phyloP scores from a whole-genome alignment of 2,888 invertebrate species.

The Watsonalla binaria region DNA sequence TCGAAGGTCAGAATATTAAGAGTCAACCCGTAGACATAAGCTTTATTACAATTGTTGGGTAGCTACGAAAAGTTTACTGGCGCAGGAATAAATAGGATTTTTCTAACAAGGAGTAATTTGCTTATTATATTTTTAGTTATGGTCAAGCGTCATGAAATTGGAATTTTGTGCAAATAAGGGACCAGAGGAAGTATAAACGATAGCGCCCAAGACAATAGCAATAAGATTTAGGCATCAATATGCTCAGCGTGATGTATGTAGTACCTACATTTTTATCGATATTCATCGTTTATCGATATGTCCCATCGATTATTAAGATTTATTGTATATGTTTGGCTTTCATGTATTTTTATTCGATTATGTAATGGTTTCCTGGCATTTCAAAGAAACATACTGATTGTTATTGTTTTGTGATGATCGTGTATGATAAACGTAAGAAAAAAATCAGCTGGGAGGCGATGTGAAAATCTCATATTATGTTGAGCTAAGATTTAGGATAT shows the following conservation, averaged over 20 bases:
- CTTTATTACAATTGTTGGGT: too few species aligned
- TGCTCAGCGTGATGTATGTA: neutral
- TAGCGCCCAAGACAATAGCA: neutral
- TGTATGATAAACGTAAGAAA: conserved; percentile 5
- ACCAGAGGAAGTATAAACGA: neutral
- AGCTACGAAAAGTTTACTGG: too few species aligned
- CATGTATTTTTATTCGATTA: neutral
- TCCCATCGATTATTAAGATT: conserved; percentile 2
- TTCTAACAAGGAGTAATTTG: too few species aligned
- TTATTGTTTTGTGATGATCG: conserved; percentile 1
- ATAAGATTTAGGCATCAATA: neutral
- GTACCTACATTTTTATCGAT: conserved; percentile 1
- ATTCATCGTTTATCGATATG: neutral
- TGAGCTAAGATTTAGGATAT: conserved; percentile 36
- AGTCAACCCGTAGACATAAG: too few species aligned
- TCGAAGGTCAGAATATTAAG: too few species aligned
- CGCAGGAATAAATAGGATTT: too few species aligned
- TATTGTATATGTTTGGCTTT: neutral
- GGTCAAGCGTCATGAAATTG: neutral
- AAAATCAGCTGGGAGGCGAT: conserved; percentile 5
- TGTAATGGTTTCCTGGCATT: neutral
- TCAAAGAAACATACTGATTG: neutral
- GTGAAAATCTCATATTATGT: conserved; percentile 30
- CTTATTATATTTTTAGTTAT: too few species aligned
- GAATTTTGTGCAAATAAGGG: neutral